Conservation (phyloP, 2,113 vertebrate species). For the Eptesicus fuscus region DNA sequence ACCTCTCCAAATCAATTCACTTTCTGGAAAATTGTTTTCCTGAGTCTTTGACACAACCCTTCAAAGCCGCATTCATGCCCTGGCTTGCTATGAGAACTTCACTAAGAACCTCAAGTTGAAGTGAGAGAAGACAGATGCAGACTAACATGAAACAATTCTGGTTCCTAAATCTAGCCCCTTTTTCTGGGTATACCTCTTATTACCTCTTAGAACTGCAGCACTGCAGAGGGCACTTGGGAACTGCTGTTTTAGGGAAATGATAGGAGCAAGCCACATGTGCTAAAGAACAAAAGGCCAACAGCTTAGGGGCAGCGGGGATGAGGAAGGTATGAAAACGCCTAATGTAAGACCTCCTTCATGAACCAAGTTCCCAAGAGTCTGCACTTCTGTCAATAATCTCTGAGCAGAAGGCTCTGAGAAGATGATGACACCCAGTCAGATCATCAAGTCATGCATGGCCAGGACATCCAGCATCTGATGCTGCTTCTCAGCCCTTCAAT, state of each 20-base stretch:
- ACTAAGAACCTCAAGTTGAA: neutral
- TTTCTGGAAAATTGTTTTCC: neutral
- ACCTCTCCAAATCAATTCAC: neutral
- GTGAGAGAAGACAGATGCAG: neutral
- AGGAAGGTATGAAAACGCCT: neutral
- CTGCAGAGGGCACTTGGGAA: neutral
- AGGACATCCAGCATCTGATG: neutral
- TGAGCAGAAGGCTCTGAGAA: neutral
- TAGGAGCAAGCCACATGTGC: neutral
- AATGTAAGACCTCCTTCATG: neutral
- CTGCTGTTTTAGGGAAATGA: neutral
- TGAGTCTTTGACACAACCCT: neutral
- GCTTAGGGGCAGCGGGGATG: accelerated
- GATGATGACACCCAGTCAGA: neutral
- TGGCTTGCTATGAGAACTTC: neutral
- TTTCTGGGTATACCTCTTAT: neutral
- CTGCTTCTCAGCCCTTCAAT: neutral
- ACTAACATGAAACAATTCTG: neutral
- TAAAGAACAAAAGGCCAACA: neutral
- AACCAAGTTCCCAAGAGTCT: neutral
- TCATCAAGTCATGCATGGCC: neutral
- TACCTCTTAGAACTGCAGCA: neutral
- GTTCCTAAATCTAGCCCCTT: neutral
- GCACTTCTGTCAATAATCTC: neutral
- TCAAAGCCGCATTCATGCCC: neutral